These are phyloP conservation scores for Sacculina carcini DNA, from an alignment of 2,888 invertebrate species.

Conservation along the genomic window DNA sequence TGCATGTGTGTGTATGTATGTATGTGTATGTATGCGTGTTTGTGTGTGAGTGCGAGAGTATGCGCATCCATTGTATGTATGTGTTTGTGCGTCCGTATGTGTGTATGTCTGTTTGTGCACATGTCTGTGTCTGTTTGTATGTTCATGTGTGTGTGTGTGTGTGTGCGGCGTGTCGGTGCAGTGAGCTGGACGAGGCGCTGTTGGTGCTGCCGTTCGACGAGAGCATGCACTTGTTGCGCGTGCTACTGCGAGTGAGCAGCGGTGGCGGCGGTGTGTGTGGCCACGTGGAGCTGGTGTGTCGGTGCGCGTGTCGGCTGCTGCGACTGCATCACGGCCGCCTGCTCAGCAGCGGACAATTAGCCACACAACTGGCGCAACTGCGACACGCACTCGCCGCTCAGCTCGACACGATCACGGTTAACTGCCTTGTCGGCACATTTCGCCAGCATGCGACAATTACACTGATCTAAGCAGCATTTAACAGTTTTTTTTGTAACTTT, in stretches of 20 bases:
- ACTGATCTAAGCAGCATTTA: too few relatives aligned
- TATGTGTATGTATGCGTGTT: too few relatives aligned
- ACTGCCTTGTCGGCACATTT: too few relatives aligned
- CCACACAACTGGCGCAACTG: constrained; percentile 36
- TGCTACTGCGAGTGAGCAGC: constrained; percentile 38
- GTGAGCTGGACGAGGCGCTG: constrained; percentile 72
- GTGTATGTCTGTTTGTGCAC: neutral
- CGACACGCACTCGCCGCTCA: constrained; percentile 30
- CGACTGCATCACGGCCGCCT: constrained; percentile 52
- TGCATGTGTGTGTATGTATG: too few relatives aligned
- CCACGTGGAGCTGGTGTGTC: constrained; percentile 35
- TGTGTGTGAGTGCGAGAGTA: too few relatives aligned
- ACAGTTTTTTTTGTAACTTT: neutral
- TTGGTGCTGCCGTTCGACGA: constrained; percentile 56
- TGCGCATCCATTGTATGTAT: too few relatives aligned
- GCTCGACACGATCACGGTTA: constrained; percentile 34
- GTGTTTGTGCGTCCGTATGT: neutral
- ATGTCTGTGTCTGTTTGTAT: too few relatives aligned
- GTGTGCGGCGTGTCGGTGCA: constrained; percentile 24
- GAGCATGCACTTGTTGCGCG: constrained; percentile 46
- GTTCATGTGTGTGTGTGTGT: too few relatives aligned
- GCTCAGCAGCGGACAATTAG: constrained; percentile 37
- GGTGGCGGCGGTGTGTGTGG: constrained; percentile 36
- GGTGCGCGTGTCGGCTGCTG: constrained; percentile 23
- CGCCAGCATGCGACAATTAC: too few relatives aligned